phyloP scores from a whole-genome alignment of 2,888 invertebrate genomes.

The Pristionchus arcanus region DNA sequence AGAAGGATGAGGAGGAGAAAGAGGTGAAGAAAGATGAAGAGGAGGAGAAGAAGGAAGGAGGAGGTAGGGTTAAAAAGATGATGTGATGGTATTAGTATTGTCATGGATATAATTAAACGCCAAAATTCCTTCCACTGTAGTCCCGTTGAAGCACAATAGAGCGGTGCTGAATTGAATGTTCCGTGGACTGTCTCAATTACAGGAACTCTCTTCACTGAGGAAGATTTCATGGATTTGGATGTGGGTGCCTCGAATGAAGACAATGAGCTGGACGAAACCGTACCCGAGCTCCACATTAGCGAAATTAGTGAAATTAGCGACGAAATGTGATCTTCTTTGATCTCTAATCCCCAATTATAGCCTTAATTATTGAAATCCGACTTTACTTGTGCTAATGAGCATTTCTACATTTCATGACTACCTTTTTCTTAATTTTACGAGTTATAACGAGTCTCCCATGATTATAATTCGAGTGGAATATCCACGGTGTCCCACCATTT shows the following conservation, averaged over 20 bases:
- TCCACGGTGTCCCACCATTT: background rate
- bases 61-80: background rate
- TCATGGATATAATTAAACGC: background rate
- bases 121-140: background rate
- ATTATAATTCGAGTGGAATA: background rate
- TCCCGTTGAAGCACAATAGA: background rate
- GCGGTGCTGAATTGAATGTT: no score
- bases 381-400: background rate
- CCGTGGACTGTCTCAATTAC: background rate
- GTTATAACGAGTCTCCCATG: background rate
- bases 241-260: background rate
- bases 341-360: background rate
- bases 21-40: background rate
- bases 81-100: background rate
- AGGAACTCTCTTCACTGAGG: background rate
- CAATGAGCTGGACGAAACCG: background rate
- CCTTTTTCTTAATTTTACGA: background rate
- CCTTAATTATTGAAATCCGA: background rate
- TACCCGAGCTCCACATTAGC: background rate
- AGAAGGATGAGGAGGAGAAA: background rate
- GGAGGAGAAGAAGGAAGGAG: background rate
- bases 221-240: background rate
- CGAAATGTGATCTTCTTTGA: slow-evolving; percentile 36
- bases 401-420: background rate
- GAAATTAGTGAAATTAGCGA: no score